These are phyloP conservation scores for Lethenteron camtschaticum DNA, from an alignment of 2,113 vertebrate genomes.

Conservation along the genomic window DNA sequence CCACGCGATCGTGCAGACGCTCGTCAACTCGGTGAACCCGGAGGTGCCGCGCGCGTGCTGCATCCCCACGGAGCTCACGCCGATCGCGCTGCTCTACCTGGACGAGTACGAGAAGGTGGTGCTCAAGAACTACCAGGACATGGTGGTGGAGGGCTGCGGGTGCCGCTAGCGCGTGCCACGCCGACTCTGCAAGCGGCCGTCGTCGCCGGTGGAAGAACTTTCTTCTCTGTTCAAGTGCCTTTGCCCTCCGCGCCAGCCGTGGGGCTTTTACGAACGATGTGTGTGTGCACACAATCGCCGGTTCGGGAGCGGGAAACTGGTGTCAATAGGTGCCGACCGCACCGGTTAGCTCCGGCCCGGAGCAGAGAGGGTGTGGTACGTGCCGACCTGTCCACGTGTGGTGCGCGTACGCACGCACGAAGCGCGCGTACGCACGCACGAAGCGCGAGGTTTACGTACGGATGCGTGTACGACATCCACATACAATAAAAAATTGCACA, in stretches of 20 bases:
- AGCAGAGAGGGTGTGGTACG: too few relatives aligned
- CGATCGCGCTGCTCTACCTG: slow-evolving; percentile 96
- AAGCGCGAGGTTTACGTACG: too few relatives aligned
- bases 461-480: too few relatives aligned
- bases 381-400: too few relatives aligned
- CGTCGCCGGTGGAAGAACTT: neutral
- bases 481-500: too few relatives aligned
- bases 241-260: neutral
- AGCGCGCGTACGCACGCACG: too few relatives aligned
- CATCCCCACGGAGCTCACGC: slow-evolving; percentile 91
- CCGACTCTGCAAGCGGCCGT: neutral
- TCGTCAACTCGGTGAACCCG: slow-evolving; percentile 93
- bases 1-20: slow-evolving; percentile 90
- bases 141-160: slow-evolving; percentile 95
- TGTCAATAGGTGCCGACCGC: too few relatives aligned
- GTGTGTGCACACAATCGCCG: too few relatives aligned
- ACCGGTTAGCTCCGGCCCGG: too few relatives aligned
- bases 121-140: slow-evolving; percentile 97
- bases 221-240: neutral
- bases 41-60: slow-evolving; percentile 95
- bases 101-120: slow-evolving; percentile 97
- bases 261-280: neutral
- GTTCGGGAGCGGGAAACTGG: too few relatives aligned
- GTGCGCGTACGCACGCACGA: too few relatives aligned
- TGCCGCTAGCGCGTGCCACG: slow-evolving; percentile 38